Percentiles rank a stretch among this genome's conserved stretches.
Conservation (phyloP, 2,797 vertebrate species). For the Thamnophis elegans region DNA sequence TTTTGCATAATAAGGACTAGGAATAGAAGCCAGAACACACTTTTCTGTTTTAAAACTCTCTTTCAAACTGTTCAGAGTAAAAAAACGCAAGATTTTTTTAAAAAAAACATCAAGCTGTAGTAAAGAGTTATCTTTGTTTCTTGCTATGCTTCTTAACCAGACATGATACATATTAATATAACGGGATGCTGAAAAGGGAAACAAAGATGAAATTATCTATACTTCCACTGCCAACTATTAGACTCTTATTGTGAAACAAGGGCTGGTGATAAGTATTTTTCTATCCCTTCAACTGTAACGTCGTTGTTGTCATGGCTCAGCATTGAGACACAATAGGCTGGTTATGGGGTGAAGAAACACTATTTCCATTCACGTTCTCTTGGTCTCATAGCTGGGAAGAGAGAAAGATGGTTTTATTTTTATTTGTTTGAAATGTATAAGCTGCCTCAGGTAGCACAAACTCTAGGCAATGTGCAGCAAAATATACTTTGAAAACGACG, state of each 20-base stretch:
- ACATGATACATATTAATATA: neutral
- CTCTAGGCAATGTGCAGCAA: neutral
- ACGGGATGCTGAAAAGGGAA: neutral
- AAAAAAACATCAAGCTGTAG: neutral
- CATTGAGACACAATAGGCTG: neutral
- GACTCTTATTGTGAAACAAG: neutral
- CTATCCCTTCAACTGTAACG: neutral
- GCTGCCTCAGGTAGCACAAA: neutral
- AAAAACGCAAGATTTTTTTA: neutral
- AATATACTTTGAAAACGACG: neutral
- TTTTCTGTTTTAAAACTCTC: neutral
- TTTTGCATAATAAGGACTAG: neutral
- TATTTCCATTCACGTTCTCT: neutral
- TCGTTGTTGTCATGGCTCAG: neutral
- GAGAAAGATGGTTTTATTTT: neutral
- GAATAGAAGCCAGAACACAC: neutral
- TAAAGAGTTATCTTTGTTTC: neutral
- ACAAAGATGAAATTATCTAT: neutral
- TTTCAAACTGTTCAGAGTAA: neutral
- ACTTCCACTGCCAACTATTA: neutral
- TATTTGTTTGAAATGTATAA: neutral
- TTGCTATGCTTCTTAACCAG: neutral
- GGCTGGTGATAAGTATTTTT: neutral
- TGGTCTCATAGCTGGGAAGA: neutral
- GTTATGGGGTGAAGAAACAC: neutral